phyloP scores from a whole-genome alignment of 2,797 vertebrate species.

The Alfaro cultratus region DNA sequence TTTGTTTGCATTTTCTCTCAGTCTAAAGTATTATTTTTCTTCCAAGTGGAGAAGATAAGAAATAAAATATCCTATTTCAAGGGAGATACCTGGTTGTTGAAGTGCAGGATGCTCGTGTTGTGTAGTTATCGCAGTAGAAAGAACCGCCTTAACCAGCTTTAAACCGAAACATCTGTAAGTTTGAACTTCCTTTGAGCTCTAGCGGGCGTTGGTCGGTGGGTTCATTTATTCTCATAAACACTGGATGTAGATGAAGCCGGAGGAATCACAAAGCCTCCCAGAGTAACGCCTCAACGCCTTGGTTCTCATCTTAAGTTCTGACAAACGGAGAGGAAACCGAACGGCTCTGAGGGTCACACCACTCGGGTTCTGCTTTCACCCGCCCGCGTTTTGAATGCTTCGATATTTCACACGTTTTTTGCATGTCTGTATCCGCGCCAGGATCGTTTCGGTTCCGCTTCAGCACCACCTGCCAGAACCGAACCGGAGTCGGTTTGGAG shows the following conservation, averaged over 20 bases:
- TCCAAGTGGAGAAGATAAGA: slow-evolving; percentile 33
- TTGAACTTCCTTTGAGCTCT: slow-evolving; percentile 18
- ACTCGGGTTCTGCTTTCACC: slow-evolving; percentile 36
- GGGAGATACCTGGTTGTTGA: not conserved
- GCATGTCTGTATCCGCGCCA: slow-evolving; percentile 55
- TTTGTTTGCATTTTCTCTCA: slow-evolving; percentile 58
- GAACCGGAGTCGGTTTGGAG: slow-evolving; percentile 47
- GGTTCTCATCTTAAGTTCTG: slow-evolving; percentile 64
- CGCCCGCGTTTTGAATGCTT: slow-evolving; percentile 50
- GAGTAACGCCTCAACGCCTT: slow-evolving; percentile 53
- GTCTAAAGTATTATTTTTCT: slow-evolving; percentile 31
- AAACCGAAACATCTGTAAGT: slow-evolving; percentile 32
- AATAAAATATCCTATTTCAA: slow-evolving; percentile 9
- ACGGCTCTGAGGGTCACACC: slow-evolving; percentile 43
- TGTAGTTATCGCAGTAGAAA: slow-evolving; percentile 37
- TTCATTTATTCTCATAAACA: slow-evolving; percentile 41
- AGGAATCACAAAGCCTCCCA: slow-evolving; percentile 56
- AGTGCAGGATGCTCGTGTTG: slow-evolving; percentile 11
- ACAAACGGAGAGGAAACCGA: slow-evolving; percentile 48
- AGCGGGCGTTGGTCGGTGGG: slow-evolving; percentile 8
- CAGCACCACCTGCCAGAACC: slow-evolving; percentile 54
- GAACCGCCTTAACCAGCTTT: slow-evolving; percentile 42
- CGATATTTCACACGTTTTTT: slow-evolving; percentile 34
- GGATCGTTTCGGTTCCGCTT: slow-evolving; percentile 33
- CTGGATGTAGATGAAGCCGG: slow-evolving; percentile 59